phyloP scores from a whole-genome alignment of 2,888 invertebrate genomes.

The Lomographa bimaculata region DNA sequence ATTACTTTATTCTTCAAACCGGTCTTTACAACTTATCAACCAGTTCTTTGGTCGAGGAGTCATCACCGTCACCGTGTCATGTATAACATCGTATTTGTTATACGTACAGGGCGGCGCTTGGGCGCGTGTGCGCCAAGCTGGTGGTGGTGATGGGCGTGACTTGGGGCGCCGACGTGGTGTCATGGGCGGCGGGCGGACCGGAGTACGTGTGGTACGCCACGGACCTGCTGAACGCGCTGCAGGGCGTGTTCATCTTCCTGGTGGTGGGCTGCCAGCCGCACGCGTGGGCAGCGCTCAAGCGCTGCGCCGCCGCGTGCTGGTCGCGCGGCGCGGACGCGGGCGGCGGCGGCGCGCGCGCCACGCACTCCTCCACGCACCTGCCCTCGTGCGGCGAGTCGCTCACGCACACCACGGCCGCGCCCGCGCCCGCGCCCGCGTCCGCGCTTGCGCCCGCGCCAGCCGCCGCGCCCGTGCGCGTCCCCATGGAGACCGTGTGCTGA shows the following conservation, averaged over 20 bases:
- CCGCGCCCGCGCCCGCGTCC: constrained; percentile 85
- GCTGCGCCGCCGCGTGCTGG: constrained; percentile 70
- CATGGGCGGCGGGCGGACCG: constrained; percentile 92
- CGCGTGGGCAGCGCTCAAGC: constrained; percentile 79
- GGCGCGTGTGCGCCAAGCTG: constrained; percentile 93
- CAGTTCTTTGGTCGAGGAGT: no score
- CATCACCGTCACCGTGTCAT: no score
- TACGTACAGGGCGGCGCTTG: constrained; percentile 89
- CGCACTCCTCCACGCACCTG: no score
- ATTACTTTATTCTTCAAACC: no score
- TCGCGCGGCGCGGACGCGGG: constrained; percentile 81
- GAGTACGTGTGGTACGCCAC: constrained; percentile 92
- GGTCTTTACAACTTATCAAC: no score
- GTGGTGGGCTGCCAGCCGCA: constrained; percentile 95
- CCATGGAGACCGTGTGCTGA: constrained; percentile 86
- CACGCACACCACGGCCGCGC: constrained; percentile 86
- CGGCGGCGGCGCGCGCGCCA: constrained; percentile 53
- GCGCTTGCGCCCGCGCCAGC: constrained; percentile 79
- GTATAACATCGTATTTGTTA: no score
- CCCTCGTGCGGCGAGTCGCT: constrained; percentile 92
- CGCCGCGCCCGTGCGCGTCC: constrained; percentile 72
- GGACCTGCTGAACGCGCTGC: constrained; percentile 93
- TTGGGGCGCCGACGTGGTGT: constrained; percentile 90
- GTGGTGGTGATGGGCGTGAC: constrained; percentile 85
- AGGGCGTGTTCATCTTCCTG: constrained; percentile 94